Conservation (phyloP, 2,797 vertebrate species). For the Chelmon rostratus region DNA sequence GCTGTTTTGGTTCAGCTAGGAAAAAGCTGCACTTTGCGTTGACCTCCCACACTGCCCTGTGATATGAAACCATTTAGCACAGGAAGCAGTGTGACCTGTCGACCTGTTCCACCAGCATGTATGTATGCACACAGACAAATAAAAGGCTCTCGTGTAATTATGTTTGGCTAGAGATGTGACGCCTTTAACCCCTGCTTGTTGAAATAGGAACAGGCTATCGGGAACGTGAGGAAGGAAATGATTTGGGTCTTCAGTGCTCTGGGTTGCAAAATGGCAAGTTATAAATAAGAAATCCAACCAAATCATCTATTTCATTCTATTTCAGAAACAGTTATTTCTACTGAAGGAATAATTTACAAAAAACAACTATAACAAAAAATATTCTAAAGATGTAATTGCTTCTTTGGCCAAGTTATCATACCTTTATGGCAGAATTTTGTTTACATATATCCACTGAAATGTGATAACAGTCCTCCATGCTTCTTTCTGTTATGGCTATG, state of each 20-base stretch:
- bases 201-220: constrained; percentile 6
- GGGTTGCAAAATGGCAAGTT: constrained; percentile 3
- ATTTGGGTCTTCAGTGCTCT: not conserved
- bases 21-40: constrained; percentile 34
- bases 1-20: constrained; percentile 1
- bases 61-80: constrained; percentile 64
- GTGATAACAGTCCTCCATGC: not conserved
- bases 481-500: not conserved
- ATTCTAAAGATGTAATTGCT: not conserved
- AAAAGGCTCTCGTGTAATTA: constrained; percentile 32
- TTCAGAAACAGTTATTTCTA: not conserved
- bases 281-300: constrained; percentile 2
- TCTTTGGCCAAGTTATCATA: not conserved
- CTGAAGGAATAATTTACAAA: not conserved
- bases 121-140: constrained; percentile 26
- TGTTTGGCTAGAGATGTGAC: constrained; percentile 43
- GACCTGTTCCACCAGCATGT: constrained; percentile 11
- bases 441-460: not conserved
- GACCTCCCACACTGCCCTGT: constrained; percentile 31
- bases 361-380: not conserved
- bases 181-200: constrained; percentile 8
- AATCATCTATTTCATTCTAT: not conserved
- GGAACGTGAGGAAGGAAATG: constrained; percentile 2
- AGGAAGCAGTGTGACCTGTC: constrained; percentile 53
- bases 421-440: not conserved